phyloP scores from a whole-genome alignment of 1,140 invertebrate species.

The Drosophila mauritiana region DNA sequence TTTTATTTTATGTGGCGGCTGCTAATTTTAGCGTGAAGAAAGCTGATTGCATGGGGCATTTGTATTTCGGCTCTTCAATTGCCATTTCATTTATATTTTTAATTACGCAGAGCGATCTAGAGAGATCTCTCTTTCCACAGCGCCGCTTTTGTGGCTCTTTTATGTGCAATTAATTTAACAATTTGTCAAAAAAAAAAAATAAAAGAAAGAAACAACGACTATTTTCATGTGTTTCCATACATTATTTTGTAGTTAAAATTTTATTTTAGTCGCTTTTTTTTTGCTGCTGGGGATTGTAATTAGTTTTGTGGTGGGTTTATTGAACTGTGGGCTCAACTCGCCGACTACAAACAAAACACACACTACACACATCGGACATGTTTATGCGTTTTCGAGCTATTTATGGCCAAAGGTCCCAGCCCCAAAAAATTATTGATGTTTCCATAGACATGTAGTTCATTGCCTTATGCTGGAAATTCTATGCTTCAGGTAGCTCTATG shows the following conservation, averaged over 20 bases:
- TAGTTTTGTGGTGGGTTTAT: slow-evolving; percentile 58
- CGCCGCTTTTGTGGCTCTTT: slow-evolving; percentile 27
- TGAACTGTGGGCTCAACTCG: slow-evolving; percentile 54
- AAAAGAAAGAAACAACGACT: slow-evolving; percentile 30
- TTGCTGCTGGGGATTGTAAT: slow-evolving; percentile 27
- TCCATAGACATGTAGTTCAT: slow-evolving; percentile 35
- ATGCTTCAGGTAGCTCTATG: slow-evolving; percentile 15
- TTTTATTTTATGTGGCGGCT: slow-evolving; percentile 1
- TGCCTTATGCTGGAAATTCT: slow-evolving; percentile 29
- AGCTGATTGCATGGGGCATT: slow-evolving; percentile 37
- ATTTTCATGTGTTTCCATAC: slow-evolving; percentile 33
- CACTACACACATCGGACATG: slow-evolving; percentile 33
- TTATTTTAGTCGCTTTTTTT: slow-evolving; percentile 31
- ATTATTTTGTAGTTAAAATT: slow-evolving; percentile 54
- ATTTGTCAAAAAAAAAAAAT: slow-evolving; percentile 41
- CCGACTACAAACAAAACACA: slow-evolving; percentile 19
- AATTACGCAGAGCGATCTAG: slow-evolving; percentile 34
- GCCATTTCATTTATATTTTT: slow-evolving; percentile 48
- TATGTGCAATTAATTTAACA: slow-evolving; percentile 66
- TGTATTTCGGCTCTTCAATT: slow-evolving; percentile 39
- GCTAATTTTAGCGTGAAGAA: slow-evolving; percentile 44
- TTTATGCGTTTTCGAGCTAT: slow-evolving; percentile 61
- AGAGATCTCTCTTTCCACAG: slow-evolving; percentile 4
- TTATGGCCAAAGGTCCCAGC: slow-evolving; percentile 56
- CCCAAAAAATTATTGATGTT: slow-evolving; percentile 48